Base-by-base conservation (phyloP, 1,140 invertebrate species). In the Sinella curviseta region DNA sequence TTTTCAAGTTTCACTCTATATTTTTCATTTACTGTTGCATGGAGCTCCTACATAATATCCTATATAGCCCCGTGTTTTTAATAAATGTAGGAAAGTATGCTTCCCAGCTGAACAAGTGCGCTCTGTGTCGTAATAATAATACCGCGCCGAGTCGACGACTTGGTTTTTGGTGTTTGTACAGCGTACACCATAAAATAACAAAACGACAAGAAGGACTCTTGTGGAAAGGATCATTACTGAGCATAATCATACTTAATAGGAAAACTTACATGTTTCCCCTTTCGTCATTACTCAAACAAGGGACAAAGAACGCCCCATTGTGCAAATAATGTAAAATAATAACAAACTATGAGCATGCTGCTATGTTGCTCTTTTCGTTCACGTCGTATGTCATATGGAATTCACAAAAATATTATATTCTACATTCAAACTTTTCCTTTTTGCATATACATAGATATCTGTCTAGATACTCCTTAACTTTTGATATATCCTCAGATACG, bases 291-390 rank as follows among this genome's bases (percentile, higher is more conserved):
- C 65, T 70, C 65, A 33, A 70, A 70, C 24, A 70, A 70, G 30
- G 8, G 8, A 70, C 3, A 30, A 70, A 70, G 65, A 70, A 70
- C 65, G 65, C 65, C 65, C 65, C 65, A 70, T 70, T 70, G 65
- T 70, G 65, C 65, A 70, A 70, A 70, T 70, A 70, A 31, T 31
- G 28, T 70, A 70, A 70, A 70, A 70, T 70, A 70, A 70, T 70
- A 70, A 33, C 65, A 70, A 70, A 70, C 28, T 65, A n/a, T n/a
- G 57, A 65, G 24, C 57, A 12, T 65, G 57, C 24, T 48, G 8
- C 65, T 70, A 8, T 70, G 55, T 3, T 12, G 65, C 26, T n/a
- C 1, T 12, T 12, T 60, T 60, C 4, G 24, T 17, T 12, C 57
- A 60, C 3, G 17, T 4, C 39, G 39, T 48, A 48, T 17, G 17